phyloP scores from a whole-genome alignment of 2,113 vertebrate species.

The Nesogale talazaci region DNA sequence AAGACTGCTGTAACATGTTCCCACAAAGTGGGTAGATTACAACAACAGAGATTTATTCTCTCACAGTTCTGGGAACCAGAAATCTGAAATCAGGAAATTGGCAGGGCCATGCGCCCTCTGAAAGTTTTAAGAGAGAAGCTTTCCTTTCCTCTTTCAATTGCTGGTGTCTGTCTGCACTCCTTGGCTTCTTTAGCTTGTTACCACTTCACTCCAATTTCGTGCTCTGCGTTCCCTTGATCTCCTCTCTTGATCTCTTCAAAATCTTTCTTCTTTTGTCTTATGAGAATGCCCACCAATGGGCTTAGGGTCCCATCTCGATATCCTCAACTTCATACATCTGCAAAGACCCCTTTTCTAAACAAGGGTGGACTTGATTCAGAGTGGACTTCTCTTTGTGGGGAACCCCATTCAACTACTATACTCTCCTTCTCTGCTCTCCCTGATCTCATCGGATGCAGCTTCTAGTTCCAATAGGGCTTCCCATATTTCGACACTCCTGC shows the following conservation, averaged over 20 bases:
- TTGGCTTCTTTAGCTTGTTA: neutral
- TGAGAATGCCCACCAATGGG: neutral
- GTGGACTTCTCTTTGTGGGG: neutral
- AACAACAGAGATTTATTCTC: neutral
- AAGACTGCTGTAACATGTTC: neutral
- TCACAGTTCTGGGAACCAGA: neutral
- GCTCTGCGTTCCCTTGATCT: neutral
- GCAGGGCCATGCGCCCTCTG: neutral
- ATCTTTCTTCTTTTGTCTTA: neutral
- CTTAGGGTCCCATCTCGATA: neutral
- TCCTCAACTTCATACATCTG: neutral
- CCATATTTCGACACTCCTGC: neutral
- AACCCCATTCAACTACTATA: neutral
- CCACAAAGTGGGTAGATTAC: neutral
- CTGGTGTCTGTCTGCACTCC: neutral
- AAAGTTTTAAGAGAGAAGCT: neutral
- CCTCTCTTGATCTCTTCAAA: neutral
- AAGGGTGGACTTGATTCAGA: neutral
- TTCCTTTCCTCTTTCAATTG: neutral
- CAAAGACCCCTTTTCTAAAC: neutral
- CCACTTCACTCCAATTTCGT: neutral
- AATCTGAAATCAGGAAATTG: neutral
- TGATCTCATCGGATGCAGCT: slow-evolving; percentile 30
- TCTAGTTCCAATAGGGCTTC: slow-evolving; percentile 21
- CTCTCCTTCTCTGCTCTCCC: neutral